These are phyloP conservation scores for Bombus consobrinus DNA, from an alignment of 1,140 invertebrate genomes.

Conservation along the genomic window DNA sequence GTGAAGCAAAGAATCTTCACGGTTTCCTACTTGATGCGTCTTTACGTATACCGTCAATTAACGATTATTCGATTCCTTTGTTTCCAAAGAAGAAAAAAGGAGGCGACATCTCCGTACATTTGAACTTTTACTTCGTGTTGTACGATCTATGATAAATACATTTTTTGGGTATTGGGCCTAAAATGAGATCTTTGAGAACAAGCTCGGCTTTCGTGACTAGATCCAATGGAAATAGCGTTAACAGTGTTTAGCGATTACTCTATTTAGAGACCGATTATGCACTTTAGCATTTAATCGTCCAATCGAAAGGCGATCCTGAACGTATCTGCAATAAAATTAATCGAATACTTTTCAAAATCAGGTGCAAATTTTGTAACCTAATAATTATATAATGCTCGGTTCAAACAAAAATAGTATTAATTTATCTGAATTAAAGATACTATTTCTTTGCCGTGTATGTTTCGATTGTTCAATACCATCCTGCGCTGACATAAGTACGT, in stretches of 20 bases:
- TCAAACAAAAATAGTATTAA: neutral
- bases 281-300: constrained; percentile 29
- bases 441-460: neutral
- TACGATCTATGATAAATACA: constrained; percentile 9
- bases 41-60: constrained; percentile 39
- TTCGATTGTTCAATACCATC: too few species aligned
- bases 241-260: neutral
- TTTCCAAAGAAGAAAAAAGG: neutral
- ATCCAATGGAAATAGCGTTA: neutral
- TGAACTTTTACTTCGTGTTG: constrained; percentile 13
- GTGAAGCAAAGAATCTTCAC: neutral
- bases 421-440: neutral
- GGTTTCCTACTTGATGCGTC: neutral
- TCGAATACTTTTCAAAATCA: neutral
- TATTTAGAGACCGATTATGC: neutral
- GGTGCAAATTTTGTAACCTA: too few species aligned
- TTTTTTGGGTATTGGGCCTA: neutral
- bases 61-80: neutral
- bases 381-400: too few species aligned
- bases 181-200: neutral
- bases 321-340: neutral
- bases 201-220: neutral
- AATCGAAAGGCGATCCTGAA: constrained; percentile 1
- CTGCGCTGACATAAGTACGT: neutral
- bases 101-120: neutral